A percentile compares a stretch with the other conserved stretches of the same genome.
Conservation (phyloP, 2,113 vertebrate species). For the Phyllostomus hastatus region DNA sequence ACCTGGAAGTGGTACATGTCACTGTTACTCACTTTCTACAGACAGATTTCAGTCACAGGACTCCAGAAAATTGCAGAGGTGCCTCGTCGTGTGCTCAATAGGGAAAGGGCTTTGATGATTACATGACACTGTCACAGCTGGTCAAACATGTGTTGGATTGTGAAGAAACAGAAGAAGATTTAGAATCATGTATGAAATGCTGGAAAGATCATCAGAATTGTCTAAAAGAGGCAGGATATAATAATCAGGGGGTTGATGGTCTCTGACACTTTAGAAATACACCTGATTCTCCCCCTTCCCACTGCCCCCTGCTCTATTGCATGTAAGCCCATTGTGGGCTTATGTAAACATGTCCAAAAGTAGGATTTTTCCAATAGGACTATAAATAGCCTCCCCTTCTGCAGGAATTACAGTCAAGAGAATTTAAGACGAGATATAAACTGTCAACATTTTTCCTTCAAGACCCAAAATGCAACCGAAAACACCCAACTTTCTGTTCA, state of each 20-base stretch:
- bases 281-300: not conserved
- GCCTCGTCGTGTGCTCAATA: not conserved
- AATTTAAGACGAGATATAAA: not conserved
- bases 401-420: not conserved
- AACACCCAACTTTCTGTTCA: not conserved
- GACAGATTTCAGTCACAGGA: not conserved
- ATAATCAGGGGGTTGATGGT: not conserved
- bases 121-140: not conserved
- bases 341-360: not conserved
- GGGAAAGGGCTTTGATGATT: not conserved
- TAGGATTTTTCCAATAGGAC: not conserved
- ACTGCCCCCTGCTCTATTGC: not conserved
- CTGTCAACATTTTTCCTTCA: not conserved
- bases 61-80: not conserved
- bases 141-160: not conserved
- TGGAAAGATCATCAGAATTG: not conserved
- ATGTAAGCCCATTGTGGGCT: not conserved
- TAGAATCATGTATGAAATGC: not conserved
- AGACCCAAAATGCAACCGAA: not conserved
- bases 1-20: too few relatives aligned
- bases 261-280: not conserved
- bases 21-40: not conserved
- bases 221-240: not conserved
- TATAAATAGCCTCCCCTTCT: not conserved
- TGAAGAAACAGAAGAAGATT: not conserved